These are phyloP conservation scores for Drepana falcataria DNA, from an alignment of 2,888 invertebrate genomes.

Conservation along the genomic window DNA sequence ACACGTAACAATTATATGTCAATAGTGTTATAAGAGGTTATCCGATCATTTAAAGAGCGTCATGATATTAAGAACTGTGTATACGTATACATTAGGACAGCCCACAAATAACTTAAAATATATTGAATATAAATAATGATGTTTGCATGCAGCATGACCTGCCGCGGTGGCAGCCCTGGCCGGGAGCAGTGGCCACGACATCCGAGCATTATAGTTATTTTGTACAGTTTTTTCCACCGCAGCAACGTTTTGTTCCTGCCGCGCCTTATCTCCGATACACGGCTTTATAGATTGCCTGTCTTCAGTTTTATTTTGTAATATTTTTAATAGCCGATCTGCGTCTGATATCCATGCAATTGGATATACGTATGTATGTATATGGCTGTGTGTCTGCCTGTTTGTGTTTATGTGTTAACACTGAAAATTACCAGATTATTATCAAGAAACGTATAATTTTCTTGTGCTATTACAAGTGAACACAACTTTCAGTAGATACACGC, in stretches of 20 bases:
- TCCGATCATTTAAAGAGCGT: no score
- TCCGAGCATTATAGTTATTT: conserved; percentile 23
- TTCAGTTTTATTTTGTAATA: conserved; percentile 18
- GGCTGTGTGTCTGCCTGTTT: not conserved
- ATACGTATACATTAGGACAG: no score
- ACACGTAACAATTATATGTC: no score
- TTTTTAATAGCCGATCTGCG: conserved; percentile 23
- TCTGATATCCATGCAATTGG: conserved; percentile 12
- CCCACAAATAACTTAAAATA: no score
- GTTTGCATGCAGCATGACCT: not conserved
- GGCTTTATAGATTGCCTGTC: conserved; percentile 13
- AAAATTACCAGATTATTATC: conserved; percentile 4
- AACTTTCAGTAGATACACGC: no score
- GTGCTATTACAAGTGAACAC: no score
- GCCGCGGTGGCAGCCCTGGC: conserved; percentile 11
- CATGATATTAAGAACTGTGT: no score
- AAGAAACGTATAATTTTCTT: no score
- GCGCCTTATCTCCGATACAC: conserved; percentile 21
- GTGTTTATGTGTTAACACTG: conserved; percentile 15
- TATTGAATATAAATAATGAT: no score
- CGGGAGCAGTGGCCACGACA: conserved; percentile 21
- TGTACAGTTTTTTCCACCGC: conserved; percentile 10
- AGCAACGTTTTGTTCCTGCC: conserved; percentile 23
- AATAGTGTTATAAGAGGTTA: no score
- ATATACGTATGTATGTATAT: not conserved